Percentiles rank a stretch among this genome's conserved stretches.
phyloP scores from a whole-genome alignment of 2,888 invertebrate species.

The Phyllotreta striolata region DNA sequence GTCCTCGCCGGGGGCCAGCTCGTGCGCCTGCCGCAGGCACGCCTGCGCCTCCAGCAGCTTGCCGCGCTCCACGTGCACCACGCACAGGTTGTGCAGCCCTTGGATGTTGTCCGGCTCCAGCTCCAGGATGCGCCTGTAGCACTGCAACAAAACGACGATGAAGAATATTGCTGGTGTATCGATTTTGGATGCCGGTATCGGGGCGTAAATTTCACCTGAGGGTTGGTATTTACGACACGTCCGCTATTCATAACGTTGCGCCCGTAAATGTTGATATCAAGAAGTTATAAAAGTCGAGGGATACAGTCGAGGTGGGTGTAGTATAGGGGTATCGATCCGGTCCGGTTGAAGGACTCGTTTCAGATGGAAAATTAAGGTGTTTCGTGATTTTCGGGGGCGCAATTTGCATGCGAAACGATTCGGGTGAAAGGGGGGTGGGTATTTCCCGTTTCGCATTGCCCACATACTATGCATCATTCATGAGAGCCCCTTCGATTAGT shows the following conservation, averaged over 20 bases:
- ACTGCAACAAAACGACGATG: slow-evolving; percentile 73
- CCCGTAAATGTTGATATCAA: slow-evolving; percentile 3
- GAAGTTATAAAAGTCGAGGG: slow-evolving; percentile 1
- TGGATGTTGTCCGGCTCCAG: slow-evolving; percentile 92
- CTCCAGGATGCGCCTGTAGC: slow-evolving; percentile 87
- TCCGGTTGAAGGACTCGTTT: not conserved
- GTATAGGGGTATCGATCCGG: not conserved
- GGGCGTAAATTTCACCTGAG: not conserved
- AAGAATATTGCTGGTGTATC: no score
- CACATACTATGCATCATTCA: not conserved
- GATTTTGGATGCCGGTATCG: no score
- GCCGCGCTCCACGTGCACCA: slow-evolving; percentile 93
- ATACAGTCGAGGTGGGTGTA: not conserved
- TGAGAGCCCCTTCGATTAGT: not conserved
- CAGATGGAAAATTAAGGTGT: slow-evolving; percentile 1
- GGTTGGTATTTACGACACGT: not conserved
- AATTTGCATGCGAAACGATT: not conserved
- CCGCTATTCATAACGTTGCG: not conserved
- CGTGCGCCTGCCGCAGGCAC: slow-evolving; percentile 82
- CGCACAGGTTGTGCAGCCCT: slow-evolving; percentile 94
- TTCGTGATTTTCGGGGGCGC: not conserved
- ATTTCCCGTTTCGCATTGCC: not conserved
- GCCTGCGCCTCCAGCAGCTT: slow-evolving; percentile 83
- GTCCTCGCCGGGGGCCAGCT: slow-evolving; percentile 87
- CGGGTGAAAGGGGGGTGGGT: not conserved